A percentile compares a stretch with the other conserved stretches of the same genome.
These are phyloP conservation scores for Doryteuthis pealeii DNA, from an alignment of 1,140 invertebrate species.

Conservation along the genomic window DNA sequence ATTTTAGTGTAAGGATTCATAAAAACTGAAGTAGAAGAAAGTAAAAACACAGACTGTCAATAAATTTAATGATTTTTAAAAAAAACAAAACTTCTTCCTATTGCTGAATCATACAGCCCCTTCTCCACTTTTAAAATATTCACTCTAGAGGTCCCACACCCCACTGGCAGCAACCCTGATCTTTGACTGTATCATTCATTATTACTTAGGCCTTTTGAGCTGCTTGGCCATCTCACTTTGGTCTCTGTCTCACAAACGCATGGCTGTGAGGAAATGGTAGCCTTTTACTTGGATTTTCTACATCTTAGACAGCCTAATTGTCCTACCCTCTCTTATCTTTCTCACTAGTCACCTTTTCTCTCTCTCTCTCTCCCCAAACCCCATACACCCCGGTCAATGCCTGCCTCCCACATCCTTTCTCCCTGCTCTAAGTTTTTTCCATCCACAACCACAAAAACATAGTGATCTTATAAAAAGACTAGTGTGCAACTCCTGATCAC, in stretches of 20 bases:
- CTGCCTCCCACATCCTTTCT: no score
- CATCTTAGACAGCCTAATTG: not conserved
- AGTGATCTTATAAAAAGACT: no score
- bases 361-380: no score
- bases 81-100: no score
- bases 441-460: no score
- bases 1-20: not conserved
- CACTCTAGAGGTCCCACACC: not conserved
- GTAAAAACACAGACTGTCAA: not conserved
- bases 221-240: not conserved
- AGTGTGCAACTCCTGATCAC: no score
- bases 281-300: not conserved
- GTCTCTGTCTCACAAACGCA: slow-evolving; percentile 3
- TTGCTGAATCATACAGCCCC: not conserved
- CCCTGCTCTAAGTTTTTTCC: no score
- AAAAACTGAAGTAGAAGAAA: not conserved
- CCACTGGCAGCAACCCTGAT: not conserved
- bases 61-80: not conserved
- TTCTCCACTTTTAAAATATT: no score
- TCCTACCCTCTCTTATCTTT: no score
- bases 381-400: no score
- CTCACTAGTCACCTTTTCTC: no score
- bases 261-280: slow-evolving; percentile 6
- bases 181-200: no score
- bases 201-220: not conserved